These are phyloP conservation scores for Ptychochromis oligacanthus DNA, from an alignment of 2,113 vertebrate genomes.

Conservation along the genomic window DNA sequence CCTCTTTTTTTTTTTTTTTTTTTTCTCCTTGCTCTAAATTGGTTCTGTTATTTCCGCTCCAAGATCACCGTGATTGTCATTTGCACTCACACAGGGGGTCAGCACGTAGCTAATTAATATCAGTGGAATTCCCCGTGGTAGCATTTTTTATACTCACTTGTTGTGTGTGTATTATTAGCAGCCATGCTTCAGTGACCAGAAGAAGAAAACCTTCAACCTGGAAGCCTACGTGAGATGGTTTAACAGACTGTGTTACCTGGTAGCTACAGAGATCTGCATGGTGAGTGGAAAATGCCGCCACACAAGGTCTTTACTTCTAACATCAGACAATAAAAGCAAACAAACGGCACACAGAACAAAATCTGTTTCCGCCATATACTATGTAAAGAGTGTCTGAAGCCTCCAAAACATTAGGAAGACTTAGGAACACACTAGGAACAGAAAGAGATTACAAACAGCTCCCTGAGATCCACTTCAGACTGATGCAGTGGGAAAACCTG, in stretches of 20 bases:
- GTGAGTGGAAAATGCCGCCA: conserved; percentile 75
- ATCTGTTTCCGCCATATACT: background rate
- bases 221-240: conserved; percentile 98
- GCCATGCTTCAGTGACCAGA: conserved; percentile 87
- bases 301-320: background rate
- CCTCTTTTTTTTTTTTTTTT: background rate
- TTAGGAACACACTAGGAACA: background rate
- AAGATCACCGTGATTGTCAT: conserved; percentile 25
- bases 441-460: background rate
- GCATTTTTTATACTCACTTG: background rate
- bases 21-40: conserved; percentile 9
- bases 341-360: background rate
- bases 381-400: background rate
- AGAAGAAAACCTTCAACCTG: conserved; percentile 91
- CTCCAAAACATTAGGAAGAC: background rate
- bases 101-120: conserved; percentile 55
- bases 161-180: conserved; percentile 55
- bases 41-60: conserved; percentile 23
- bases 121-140: conserved; percentile 20
- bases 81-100: conserved; percentile 38
- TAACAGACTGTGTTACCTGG: conserved; percentile 96
- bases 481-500: background rate
- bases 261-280: conserved; percentile 98
- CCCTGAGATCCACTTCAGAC: background rate
- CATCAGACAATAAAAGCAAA: background rate